phyloP scores from a whole-genome alignment of 1,140 invertebrate species.

The Parapsyche elsis region DNA sequence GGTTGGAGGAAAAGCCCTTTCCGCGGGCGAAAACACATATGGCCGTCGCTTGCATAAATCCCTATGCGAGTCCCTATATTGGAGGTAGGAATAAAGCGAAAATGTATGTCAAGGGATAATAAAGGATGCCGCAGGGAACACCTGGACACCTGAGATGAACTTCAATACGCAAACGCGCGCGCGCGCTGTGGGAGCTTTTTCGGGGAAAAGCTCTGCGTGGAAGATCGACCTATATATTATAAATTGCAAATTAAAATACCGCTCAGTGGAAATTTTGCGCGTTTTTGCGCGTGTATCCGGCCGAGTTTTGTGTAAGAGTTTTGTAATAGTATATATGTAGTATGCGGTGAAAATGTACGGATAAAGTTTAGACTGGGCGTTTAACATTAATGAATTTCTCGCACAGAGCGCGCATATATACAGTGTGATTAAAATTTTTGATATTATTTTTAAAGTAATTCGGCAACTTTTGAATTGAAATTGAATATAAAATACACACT shows the following conservation, averaged over 20 bases:
- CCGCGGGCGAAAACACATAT: neutral
- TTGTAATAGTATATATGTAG: neutral
- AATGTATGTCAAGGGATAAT: neutral
- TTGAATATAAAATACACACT: too few species aligned
- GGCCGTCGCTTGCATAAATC: neutral
- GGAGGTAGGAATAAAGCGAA: conserved; percentile 1
- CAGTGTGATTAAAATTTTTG: too few species aligned
- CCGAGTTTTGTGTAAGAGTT: neutral
- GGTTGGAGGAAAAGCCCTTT: neutral
- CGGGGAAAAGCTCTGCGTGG: neutral
- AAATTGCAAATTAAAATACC: too few species aligned
- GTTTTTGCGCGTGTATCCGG: neutral
- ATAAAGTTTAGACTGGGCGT: conserved; percentile 12
- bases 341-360: conserved; percentile 17
- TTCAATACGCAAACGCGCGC: neutral
- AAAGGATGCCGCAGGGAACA: neutral
- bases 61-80: neutral
- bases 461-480: too few species aligned
- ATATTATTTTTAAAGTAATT: too few species aligned
- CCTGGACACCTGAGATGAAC: neutral
- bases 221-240: too few species aligned
- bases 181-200: too few species aligned
- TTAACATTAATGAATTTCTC: conserved; percentile 26
- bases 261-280: neutral
- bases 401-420: neutral